Percentiles rank a stretch among this genome's conserved stretches.
phyloP scores from a whole-genome alignment of 2,797 vertebrate species.

The Sparidentex hasta region DNA sequence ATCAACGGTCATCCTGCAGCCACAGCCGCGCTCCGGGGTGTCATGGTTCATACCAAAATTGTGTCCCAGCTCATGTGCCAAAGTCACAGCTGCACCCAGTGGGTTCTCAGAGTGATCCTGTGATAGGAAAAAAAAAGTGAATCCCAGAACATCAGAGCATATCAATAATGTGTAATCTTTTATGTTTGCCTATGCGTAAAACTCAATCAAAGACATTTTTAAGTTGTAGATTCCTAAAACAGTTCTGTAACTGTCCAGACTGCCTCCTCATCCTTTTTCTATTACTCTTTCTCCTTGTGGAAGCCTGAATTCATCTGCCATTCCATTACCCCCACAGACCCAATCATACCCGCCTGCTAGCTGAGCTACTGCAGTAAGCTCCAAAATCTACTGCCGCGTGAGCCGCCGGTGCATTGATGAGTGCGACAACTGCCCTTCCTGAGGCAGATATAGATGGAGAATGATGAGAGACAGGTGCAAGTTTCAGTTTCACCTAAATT shows the following conservation, averaged over 20 bases:
- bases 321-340: conserved; percentile 65
- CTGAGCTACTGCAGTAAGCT: conserved; percentile 49
- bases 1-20: conserved; percentile 90
- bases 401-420: conserved; percentile 56
- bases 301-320: conserved; percentile 62
- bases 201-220: conserved; percentile 9
- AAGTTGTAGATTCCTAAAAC: conserved; percentile 33
- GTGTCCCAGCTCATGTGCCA: conserved; percentile 97
- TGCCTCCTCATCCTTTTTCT: conserved; percentile 21
- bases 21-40: conserved; percentile 94
- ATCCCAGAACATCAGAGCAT: conserved; percentile 2
- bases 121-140: conserved; percentile 9
- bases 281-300: conserved; percentile 64
- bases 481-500: conserved; percentile 37
- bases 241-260: conserved; percentile 34
- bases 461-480: conserved; percentile 20
- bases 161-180: not conserved
- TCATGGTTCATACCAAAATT: conserved; percentile 99
- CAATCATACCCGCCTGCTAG: conserved; percentile 59
- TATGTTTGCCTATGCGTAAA: not conserved
- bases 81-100: conserved; percentile 95
- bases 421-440: conserved; percentile 54
- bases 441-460: conserved; percentile 35
- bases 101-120: conserved; percentile 98
- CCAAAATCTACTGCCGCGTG: conserved; percentile 47